Base-by-base conservation (phyloP, 2,797 vertebrate species). In the Eulemur rubriventer region DNA sequence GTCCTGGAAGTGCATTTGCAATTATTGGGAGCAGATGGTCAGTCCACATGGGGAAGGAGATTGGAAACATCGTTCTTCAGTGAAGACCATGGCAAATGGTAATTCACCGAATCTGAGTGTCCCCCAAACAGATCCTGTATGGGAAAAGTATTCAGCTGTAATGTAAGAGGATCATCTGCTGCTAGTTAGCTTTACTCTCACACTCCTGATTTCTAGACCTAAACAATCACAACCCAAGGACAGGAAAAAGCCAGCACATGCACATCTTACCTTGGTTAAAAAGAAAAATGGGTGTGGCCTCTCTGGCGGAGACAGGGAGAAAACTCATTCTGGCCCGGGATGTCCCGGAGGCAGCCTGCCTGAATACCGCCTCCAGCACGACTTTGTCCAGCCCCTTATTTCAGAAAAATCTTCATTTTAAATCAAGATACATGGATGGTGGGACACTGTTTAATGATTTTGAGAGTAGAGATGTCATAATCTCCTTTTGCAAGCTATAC, bases 1-100 rank as follows among this genome's bases (percentile, higher is more conserved):
- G 96, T 91, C 96, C 92, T 98, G 96, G 96, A 97, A 97, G 96
- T 96, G 97, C 98, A 96, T 97, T 83, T 96, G 94, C 89, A 96
- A 30, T 97, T 97, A 97, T 95, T 20, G 26, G 75, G 95, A 98
- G 94, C 98, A 98, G 98, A 98, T 97, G 98, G 98, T 89, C 96
- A 95, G 93, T 94, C 95, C 55, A 43, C 93, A 97, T 83, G 96
- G 38, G 8, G 46, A 98, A 93, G 86, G 97, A 95, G 96, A 83
- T 69, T 95, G 83, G 50, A 78, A 67, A 33, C 13, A 16, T 61
- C 20, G 0, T 33, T 86, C 94, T 85, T 93, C 73, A 86, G 76
- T 91, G 93, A 95, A 89, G 96, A 95, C 86, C 86, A 75, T 28
- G 96, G 95, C 96, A 97, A 98, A 92, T 92, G 97, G 24, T 89